Evolutionary conservation across 2,888 invertebrate genomes (phyloP).

Genomic region (Polydrusus cervinus): DNA sequence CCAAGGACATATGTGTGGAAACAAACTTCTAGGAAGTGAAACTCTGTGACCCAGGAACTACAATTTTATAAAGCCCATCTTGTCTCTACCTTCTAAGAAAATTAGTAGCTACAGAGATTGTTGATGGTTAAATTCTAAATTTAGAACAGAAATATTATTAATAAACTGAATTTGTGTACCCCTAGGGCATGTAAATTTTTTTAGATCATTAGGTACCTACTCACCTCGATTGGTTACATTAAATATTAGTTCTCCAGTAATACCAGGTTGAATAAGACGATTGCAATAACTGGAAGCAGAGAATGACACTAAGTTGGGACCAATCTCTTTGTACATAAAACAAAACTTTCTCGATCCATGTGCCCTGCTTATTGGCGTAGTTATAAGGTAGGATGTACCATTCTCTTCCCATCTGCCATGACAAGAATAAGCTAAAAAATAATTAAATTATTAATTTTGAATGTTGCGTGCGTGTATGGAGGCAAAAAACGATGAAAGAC

Average conservation of each 20-base stretch:
- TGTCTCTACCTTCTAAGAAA: too few species aligned
- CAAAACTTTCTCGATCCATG: conserved; percentile 82
- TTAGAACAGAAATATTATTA: too few species aligned
- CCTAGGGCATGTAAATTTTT: background rate
- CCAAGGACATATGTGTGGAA: too few species aligned
- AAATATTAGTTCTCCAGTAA: conserved; percentile 78
- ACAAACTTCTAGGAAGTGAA: too few species aligned
- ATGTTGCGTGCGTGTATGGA: too few species aligned
- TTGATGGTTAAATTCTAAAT: too few species aligned
- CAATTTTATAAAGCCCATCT: too few species aligned
- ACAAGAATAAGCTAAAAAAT: conserved; percentile 85
- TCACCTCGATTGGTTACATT: conserved; percentile 82
- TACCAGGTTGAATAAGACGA: conserved; percentile 73
- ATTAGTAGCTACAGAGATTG: too few species aligned
- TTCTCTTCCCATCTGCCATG: conserved; percentile 93
- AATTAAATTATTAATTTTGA: conserved; percentile 13
- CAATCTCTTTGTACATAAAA: conserved; percentile 82
- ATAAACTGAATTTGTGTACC: too few species aligned
- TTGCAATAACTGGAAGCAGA: conserved; percentile 79
- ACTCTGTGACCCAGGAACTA: too few species aligned
- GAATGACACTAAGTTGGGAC: conserved; percentile 73
- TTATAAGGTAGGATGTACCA: conserved; percentile 89
- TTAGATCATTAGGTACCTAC: background rate
- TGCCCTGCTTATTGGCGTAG: conserved; percentile 81
- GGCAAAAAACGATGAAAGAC: too few species aligned